Percentiles rank a stretch among this genome's conserved stretches.
Conservation (phyloP, 2,888 invertebrate species). For the Lasioglossum leucozonium region DNA sequence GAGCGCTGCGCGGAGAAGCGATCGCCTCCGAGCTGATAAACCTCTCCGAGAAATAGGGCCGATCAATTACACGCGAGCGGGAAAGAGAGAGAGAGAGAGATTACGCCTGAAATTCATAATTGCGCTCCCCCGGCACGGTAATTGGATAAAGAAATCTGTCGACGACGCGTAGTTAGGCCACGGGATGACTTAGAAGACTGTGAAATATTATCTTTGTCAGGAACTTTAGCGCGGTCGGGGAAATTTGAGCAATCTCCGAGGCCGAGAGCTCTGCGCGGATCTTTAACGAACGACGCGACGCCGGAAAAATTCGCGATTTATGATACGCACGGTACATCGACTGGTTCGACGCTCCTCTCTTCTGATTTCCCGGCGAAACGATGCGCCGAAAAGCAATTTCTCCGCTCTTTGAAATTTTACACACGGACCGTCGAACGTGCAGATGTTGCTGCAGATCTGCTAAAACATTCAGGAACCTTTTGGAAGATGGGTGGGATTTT, state of each 20-base stretch:
- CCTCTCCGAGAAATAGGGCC: slow-evolving; percentile 1
- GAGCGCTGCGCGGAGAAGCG: background rate
- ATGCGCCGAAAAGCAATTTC: background rate
- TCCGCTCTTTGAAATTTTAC: background rate
- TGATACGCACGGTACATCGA: background rate
- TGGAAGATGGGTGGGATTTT: too few relatives aligned
- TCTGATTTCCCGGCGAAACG: background rate
- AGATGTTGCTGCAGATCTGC: too few relatives aligned
- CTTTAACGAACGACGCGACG: background rate
- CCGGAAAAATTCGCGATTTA: background rate
- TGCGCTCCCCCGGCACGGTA: background rate
- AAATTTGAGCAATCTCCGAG: slow-evolving; percentile 10
- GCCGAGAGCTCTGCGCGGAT: background rate
- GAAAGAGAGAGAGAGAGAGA: background rate
- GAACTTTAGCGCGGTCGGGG: background rate
- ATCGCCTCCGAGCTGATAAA: slow-evolving; percentile 9
- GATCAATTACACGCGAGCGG: slow-evolving; percentile 22
- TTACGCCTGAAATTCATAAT: slow-evolving; percentile 25
- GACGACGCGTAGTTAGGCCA: background rate
- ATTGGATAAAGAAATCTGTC: slow-evolving; percentile 20
- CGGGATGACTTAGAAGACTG: background rate
- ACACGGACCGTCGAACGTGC: too few relatives aligned
- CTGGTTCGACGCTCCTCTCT: background rate
- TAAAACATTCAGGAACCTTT: too few relatives aligned
- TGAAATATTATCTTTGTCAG: slow-evolving; percentile 8